These are phyloP conservation scores for Cremastinae sp. DNA, from an alignment of 2,888 invertebrate genomes.

Conservation along the genomic window DNA sequence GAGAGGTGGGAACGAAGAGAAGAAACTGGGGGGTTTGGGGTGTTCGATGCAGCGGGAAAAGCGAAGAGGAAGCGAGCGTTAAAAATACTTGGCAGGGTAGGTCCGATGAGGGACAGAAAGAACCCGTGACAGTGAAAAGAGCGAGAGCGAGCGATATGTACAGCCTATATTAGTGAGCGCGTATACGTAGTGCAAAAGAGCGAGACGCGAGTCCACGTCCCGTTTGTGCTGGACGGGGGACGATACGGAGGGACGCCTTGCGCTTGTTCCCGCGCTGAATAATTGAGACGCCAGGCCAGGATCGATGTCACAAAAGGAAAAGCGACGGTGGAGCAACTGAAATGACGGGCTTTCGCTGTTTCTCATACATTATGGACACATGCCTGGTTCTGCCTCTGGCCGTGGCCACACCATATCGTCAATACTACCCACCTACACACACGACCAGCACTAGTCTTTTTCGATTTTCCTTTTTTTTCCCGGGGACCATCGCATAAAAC, in stretches of 20 bases:
- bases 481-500: slow-evolving; percentile 16
- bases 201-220: slow-evolving; percentile 40
- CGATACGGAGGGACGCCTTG: slow-evolving; percentile 71
- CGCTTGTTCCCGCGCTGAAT: slow-evolving; percentile 78
- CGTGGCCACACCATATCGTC: slow-evolving; percentile 70
- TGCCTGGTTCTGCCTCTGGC: slow-evolving; percentile 70
- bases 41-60: slow-evolving; percentile 16
- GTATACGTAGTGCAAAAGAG: slow-evolving; percentile 21
- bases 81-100: slow-evolving; percentile 25
- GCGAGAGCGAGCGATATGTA: not conserved
- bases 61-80: slow-evolving; percentile 9
- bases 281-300: slow-evolving; percentile 77
- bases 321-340: slow-evolving; percentile 75
- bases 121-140: slow-evolving; percentile 22
- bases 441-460: slow-evolving; percentile 51
- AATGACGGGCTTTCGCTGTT: slow-evolving; percentile 79
- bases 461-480: slow-evolving; percentile 27
- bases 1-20: not conserved
- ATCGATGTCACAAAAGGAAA: slow-evolving; percentile 80
- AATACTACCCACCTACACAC: slow-evolving; percentile 58
- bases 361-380: slow-evolving; percentile 77
- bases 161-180: not conserved
- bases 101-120: slow-evolving; percentile 27
- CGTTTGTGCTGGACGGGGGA: slow-evolving; percentile 44
- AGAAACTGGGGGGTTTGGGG: not conserved